Conservation (phyloP, 2,113 vertebrate genomes). For the Lampris megalopsis region DNA sequence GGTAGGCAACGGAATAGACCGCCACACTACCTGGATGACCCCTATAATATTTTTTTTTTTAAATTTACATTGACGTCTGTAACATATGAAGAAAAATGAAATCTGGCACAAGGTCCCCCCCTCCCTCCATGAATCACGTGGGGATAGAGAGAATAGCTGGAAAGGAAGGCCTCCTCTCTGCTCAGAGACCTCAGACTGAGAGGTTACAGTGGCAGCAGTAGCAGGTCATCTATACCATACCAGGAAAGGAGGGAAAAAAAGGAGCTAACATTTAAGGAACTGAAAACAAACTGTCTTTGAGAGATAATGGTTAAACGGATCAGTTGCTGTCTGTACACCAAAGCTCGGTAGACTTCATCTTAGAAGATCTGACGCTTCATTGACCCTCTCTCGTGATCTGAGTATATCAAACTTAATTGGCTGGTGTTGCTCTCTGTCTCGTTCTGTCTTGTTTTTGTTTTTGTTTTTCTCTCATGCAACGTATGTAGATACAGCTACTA, state of each 20-base stretch:
- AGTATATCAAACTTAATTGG: background rate
- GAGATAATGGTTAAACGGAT: slow-evolving; percentile 74
- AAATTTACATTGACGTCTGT: background rate
- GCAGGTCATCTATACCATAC: slow-evolving; percentile 53
- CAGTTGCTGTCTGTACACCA: slow-evolving; percentile 68
- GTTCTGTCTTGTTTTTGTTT: background rate
- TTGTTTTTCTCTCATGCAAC: background rate
- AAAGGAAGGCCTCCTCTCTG: slow-evolving; percentile 50
- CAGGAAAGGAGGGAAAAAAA: slow-evolving; percentile 65
- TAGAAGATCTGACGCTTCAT: slow-evolving; percentile 43
- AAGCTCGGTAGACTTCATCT: slow-evolving; percentile 46
- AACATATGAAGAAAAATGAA: slow-evolving; percentile 51
- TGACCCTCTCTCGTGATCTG: background rate
- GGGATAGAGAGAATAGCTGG: slow-evolving; percentile 24
- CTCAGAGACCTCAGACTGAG: slow-evolving; percentile 53
- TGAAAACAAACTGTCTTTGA: slow-evolving; percentile 73
- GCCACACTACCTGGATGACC: too few species aligned
- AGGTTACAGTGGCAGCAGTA: slow-evolving; percentile 35
- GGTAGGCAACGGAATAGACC: too few species aligned
- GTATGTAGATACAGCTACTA: slow-evolving; percentile 5
- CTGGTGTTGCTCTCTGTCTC: background rate
- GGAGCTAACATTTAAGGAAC: slow-evolving; percentile 70
- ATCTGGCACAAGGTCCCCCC: slow-evolving; percentile 18
- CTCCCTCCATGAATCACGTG: slow-evolving; percentile 43
- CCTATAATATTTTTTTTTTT: too few species aligned